Conservation (phyloP, 2,797 vertebrate species). For the Crenichthys baileyi region DNA sequence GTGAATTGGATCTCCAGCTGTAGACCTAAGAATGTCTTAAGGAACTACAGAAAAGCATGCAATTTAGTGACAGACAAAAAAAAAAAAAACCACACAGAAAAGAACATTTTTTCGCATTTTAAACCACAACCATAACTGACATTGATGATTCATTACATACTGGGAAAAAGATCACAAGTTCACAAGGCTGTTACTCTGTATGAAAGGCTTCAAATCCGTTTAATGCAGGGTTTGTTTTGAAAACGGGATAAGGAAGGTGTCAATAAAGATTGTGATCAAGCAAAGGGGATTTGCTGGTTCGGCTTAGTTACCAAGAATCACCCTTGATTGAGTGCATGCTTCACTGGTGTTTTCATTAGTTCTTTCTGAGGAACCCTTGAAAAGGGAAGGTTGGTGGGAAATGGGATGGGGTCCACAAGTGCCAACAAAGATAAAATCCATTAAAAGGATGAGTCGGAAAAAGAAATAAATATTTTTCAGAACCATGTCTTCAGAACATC, state of each 20-base stretch:
- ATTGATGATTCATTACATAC: slow-evolving; percentile 53
- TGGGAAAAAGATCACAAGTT: slow-evolving; percentile 30
- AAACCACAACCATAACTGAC: slow-evolving; percentile 52
- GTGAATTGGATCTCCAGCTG: slow-evolving; percentile 24
- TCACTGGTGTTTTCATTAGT: slow-evolving; percentile 40
- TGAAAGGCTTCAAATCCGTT: slow-evolving; percentile 42
- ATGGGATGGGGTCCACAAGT: slow-evolving; percentile 42
- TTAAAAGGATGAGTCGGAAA: slow-evolving; percentile 50
- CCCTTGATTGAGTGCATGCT: slow-evolving; percentile 46
- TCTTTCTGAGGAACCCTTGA: slow-evolving; percentile 35
- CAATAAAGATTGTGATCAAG: slow-evolving; percentile 49
- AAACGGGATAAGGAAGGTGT: slow-evolving; percentile 23
- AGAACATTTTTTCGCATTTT: slow-evolving; percentile 27
- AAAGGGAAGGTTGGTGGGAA: slow-evolving; percentile 37
- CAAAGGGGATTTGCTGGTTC: slow-evolving; percentile 26
- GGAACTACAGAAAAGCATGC: slow-evolving; percentile 15
- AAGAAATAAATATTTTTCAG: slow-evolving; percentile 40
- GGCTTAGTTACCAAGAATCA: slow-evolving; percentile 18
- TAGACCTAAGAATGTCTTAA: slow-evolving; percentile 14
- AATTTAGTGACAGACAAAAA: slow-evolving; percentile 33
- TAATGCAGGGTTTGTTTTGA: slow-evolving; percentile 34
- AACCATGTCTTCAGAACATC: slow-evolving; percentile 49
- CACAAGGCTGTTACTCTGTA: slow-evolving; percentile 36
- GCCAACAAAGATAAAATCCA: slow-evolving; percentile 50
- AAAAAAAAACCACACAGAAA: slow-evolving; percentile 9